Base-by-base conservation (phyloP, 2,797 vertebrate species). In the Epinephelus awoara region DNA sequence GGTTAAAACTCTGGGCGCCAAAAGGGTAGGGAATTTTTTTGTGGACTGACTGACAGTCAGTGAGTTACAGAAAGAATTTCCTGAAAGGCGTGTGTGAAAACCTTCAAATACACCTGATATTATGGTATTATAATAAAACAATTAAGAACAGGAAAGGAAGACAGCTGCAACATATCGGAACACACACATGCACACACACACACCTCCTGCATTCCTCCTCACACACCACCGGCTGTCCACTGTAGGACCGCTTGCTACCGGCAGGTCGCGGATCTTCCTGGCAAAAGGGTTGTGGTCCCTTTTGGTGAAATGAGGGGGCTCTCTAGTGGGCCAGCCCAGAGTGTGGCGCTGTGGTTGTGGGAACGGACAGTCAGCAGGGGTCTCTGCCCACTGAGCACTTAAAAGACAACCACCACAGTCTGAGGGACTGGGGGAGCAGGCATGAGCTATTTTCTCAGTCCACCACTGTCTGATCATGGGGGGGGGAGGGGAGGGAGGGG, bases 331-430 rank as follows among this genome's bases (percentile, higher is more conserved):
- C 86, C 67, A 47, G 90, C 82, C 93, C 90, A 91, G 93, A 92
- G 91, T 64, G 90, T 88, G 80, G 76, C 44, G 72, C 94, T 92
- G 91, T 88, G 92, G 86, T 84, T 87, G 89, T 92, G 88, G 85
- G 91, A 86, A 83, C 82, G 87, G 86, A 83, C 90, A 89, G 89
- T 92, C 93, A 91, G 91, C 90, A 87, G 89, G 88, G 85, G 81
- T 89, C 85, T 83, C 79, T 83, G 87, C 88, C 92, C 38, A 74
- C 91, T 90, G 92, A 93, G 81, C 88, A 86, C 92, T 94, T 92
- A 93, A 94, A 94, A 92, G 93, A 91, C 88, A 94, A 92, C 90
- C 92, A 91, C 89, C 85, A 92, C 93, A 94, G 93, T 94, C 90
- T 81, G 81, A 86, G 88, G 94, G 93, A 89, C 81, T 70, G 83